Percentiles rank a stretch among this genome's conserved stretches.
Conservation (phyloP, 2,797 vertebrate genomes). For the Rhinatrema bivittatum region DNA sequence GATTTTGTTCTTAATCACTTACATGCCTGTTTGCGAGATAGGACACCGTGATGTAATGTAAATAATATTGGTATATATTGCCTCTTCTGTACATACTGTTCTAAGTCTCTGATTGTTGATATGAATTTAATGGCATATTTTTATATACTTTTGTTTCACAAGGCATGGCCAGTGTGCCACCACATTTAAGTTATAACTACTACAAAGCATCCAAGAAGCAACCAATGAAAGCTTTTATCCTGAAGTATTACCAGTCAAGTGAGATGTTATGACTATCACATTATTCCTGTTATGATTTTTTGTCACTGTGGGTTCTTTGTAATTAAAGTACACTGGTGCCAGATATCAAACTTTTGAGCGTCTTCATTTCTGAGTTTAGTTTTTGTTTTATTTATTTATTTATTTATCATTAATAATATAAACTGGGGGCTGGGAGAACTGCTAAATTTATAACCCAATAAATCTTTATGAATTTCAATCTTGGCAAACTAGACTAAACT, state of each 20-base stretch:
- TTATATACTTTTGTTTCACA: constrained; percentile 70
- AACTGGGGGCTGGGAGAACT: no score
- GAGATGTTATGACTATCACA: constrained; percentile 41
- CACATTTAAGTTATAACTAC: constrained; percentile 58
- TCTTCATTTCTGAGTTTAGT: not conserved
- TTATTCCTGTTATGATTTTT: constrained; percentile 52
- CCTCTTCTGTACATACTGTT: constrained; percentile 74
- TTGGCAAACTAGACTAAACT: no score
- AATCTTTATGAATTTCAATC: no score
- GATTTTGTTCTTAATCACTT: no score
- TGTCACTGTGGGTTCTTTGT: constrained; percentile 74
- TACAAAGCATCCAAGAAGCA: constrained; percentile 27
- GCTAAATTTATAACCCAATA: no score
- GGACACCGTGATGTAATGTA: constrained; percentile 29
- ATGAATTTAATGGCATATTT: constrained; percentile 80
- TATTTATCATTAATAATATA: no score
- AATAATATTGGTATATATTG: constrained; percentile 46
- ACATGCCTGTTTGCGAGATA: no score
- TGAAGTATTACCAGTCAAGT: constrained; percentile 15
- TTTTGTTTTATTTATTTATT: no score
- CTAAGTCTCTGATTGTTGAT: constrained; percentile 67
- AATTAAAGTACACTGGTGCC: constrained; percentile 77
- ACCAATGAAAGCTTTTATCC: constrained; percentile 9
- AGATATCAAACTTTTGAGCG: constrained; percentile 5
- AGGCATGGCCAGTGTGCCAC: constrained; percentile 37